Evolutionary conservation across 2,113 vertebrate genomes (phyloP), one percentile per base, ranked within the genome.

Genomic region (Gymnorhina tibicen): DNA sequence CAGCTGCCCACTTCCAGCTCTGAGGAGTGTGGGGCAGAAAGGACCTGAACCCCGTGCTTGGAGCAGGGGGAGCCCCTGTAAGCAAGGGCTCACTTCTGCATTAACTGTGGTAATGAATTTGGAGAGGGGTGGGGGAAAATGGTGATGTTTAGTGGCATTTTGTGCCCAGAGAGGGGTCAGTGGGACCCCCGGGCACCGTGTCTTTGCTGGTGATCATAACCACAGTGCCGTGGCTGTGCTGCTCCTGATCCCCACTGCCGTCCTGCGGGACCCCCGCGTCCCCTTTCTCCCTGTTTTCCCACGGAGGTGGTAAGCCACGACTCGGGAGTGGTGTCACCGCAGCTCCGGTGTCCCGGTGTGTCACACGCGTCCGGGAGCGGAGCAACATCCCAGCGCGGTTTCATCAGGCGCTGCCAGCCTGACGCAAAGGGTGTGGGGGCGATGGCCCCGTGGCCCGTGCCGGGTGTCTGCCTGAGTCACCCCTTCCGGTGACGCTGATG

Each of bases 241-340:
- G 62, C 62, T 74, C 39, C 60, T 1, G 22, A 11, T 17, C 30
- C 6, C 44, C 26, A 0, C 23, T 5, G 4, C 67, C 11, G 10
- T 14, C 33, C 59, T 2, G 10, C 4, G 4, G n/a, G 26, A 35
- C 37, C 7, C 11, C 58, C 14, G 19, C 44, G 6, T 15, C 35
- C 50, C 6, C 16, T 26, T 21, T 8, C 5, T 28, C 6, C 17
- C 56, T 7, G 12, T 67, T 85, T 28, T 14, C 44, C 16, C 30
- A 0, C 0, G 32, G 63, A 13, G 15, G 19, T 5, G 26, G 2
- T 10, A 13, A 42, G 27, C 8, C 5, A 1, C 44, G 16, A 4
- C 53, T 59, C 2, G 33, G 35, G 42, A 22, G 53, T 3, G 42
- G 15, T 12, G 39, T n/a, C 73, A 12, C 32, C 28, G 9, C 9